Conservation (phyloP, 2,888 invertebrate species). For the Yponomeuta sedellus region DNA sequence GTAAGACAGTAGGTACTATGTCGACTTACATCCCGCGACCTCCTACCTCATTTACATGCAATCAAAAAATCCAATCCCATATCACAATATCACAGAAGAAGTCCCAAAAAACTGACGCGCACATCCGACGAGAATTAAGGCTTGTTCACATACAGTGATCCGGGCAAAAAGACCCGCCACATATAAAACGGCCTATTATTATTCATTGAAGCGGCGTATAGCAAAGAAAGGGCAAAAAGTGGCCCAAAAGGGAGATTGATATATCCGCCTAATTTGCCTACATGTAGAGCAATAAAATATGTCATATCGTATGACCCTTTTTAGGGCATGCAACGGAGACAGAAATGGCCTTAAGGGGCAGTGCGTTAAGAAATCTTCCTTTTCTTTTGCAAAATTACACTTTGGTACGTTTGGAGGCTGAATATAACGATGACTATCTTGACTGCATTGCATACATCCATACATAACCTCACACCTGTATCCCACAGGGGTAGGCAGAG, state of each 20-base stretch:
- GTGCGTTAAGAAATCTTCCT: neutral
- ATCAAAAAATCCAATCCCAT: neutral
- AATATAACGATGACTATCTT: too few species aligned
- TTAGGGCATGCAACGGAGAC: conserved; percentile 50
- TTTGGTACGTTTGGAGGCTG: too few species aligned
- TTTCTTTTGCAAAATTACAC: too few species aligned
- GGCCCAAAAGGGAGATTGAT: conserved; percentile 53
- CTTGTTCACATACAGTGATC: neutral
- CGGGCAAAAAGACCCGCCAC: neutral
- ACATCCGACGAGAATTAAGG: conserved; percentile 18
- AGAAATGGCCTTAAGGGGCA: conserved; percentile 35
- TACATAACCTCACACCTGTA: too few species aligned
- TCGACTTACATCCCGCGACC: neutral
- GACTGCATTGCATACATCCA: too few species aligned
- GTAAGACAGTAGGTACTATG: too few species aligned
- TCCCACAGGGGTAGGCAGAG: too few species aligned
- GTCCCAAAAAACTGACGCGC: conserved; percentile 18
- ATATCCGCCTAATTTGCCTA: conserved; percentile 74
- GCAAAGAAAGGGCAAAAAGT: conserved; percentile 34
- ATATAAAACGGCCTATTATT: conserved; percentile 7
- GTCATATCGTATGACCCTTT: conserved; percentile 66
- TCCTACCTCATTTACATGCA: neutral
- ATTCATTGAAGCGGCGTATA: conserved; percentile 16
- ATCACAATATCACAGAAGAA: conserved; percentile 14
- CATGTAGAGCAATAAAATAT: conserved; percentile 61